Evolutionary conservation across 2,113 vertebrate species (phyloP).

Genomic region (Dromaius novaehollandiae): DNA sequence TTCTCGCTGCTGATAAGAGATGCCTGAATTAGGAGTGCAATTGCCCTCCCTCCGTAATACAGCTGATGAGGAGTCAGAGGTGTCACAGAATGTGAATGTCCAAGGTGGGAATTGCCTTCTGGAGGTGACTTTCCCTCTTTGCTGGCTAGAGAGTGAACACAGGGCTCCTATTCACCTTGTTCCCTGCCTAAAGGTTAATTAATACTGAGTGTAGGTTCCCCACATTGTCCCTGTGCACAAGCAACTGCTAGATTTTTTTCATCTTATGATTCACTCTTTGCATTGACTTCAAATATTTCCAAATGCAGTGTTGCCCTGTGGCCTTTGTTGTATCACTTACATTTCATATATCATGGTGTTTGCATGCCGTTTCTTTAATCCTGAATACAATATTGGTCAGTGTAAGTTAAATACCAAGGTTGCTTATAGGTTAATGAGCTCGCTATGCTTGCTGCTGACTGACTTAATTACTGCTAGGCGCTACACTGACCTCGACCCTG

Average conservation of each 20-base stretch:
- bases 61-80: neutral
- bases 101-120: neutral
- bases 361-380: neutral
- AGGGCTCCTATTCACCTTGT: neutral
- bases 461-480: neutral
- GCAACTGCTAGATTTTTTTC: conserved; percentile 43
- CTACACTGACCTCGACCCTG: neutral
- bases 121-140: neutral
- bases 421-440: conserved; percentile 24
- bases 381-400: neutral
- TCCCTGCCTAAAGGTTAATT: neutral
- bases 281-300: conserved; percentile 10
- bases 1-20: neutral
- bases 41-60: neutral
- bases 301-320: neutral
- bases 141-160: neutral
- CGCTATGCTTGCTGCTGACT: neutral
- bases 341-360: neutral
- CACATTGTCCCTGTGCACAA: conserved; percentile 1
- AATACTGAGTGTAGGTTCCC: neutral
- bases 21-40: neutral
- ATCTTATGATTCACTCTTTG: conserved; percentile 26
- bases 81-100: neutral
- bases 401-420: neutral
- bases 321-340: neutral